Conservation (phyloP, 2,797 vertebrate genomes). For the Salarias fasciatus region DNA sequence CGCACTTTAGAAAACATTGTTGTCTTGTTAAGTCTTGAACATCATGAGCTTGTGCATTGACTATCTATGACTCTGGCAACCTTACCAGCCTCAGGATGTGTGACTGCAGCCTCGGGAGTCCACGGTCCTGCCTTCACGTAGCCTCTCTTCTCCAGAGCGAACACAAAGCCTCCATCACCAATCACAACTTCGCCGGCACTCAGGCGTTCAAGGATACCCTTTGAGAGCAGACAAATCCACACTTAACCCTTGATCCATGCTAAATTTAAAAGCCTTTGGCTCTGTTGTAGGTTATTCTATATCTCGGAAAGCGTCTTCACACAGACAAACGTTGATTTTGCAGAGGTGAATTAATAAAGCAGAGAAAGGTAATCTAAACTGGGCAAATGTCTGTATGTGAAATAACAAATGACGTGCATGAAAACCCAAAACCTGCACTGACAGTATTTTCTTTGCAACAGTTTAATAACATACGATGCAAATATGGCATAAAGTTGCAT, state of each 20-base stretch:
- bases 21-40: slow-evolving; percentile 3
- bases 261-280: not conserved
- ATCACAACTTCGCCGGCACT: slow-evolving; percentile 90
- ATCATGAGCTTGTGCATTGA: not conserved
- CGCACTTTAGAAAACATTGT: slow-evolving; percentile 76
- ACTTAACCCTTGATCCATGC: not conserved
- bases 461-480: not conserved
- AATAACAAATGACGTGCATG: slow-evolving; percentile 5
- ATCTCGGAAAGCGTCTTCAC: not conserved
- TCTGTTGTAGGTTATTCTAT: not conserved
- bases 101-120: slow-evolving; percentile 93
- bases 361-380: not conserved
- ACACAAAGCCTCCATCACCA: slow-evolving; percentile 95
- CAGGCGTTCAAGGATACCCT: slow-evolving; percentile 92
- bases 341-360: not conserved
- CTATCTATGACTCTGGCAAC: too few relatives aligned
- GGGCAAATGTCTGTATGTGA: not conserved
- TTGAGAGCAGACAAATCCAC: not conserved
- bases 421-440: not conserved
- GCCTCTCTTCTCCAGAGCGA: slow-evolving; percentile 95
- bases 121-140: slow-evolving; percentile 97
- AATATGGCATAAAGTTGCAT: too few relatives aligned
- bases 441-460: slow-evolving; percentile 1
- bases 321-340: too few relatives aligned
- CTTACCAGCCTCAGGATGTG: slow-evolving; percentile 93